Percentiles rank a stretch among this genome's conserved stretches.
phyloP scores from a whole-genome alignment of 2,888 invertebrate genomes.

The Ophioninae sp. region DNA sequence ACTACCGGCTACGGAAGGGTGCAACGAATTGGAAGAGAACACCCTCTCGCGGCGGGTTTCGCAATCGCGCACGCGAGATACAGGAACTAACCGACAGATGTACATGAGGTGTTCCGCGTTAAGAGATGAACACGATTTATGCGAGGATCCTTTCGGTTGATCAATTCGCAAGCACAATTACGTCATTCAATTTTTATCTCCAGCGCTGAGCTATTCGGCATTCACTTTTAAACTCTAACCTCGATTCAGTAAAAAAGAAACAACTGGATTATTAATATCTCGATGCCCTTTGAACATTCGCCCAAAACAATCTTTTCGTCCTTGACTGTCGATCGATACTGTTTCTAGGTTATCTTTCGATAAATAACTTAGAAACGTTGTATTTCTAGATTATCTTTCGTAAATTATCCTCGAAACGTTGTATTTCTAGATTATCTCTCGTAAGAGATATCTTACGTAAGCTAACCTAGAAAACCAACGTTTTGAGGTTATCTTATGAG shows the following conservation, averaged over 20 bases:
- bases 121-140: background rate
- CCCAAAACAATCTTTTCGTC: no score
- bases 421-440: no score
- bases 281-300: no score
- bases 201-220: background rate
- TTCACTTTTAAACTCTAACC: background rate
- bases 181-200: background rate
- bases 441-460: no score
- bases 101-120: slow-evolving; percentile 22
- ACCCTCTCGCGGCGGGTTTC: background rate
- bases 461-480: no score
- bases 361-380: no score
- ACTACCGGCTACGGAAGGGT: background rate
- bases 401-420: no score
- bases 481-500: no score
- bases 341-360: no score
- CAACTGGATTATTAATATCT: no score
- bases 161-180: background rate
- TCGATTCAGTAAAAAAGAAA: background rate
- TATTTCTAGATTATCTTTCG: no score
- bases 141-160: background rate
- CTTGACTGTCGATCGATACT: no score
- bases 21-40: background rate
- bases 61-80: background rate
- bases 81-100: background rate